Evolutionary conservation across 2,888 invertebrate genomes (phyloP).

Genomic region (Nowickia ferox): DNA sequence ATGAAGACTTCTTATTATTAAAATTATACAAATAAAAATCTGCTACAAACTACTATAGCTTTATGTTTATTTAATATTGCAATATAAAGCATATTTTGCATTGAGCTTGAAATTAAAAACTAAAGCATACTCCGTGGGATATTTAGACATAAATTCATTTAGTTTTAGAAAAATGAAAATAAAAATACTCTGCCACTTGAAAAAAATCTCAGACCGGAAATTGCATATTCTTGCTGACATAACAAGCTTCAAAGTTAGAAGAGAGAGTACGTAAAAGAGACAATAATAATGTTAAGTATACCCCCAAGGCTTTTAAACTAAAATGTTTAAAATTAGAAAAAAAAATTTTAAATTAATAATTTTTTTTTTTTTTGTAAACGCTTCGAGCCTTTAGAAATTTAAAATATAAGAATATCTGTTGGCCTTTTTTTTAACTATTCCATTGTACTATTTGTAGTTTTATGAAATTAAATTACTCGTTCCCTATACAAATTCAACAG

Average conservation of each 20-base stretch:
- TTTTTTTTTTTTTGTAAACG: neutral
- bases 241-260: slow-evolving; percentile 1
- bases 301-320: slow-evolving; percentile 31
- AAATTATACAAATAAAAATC: too few species aligned
- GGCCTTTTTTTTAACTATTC: neutral
- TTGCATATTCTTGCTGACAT: slow-evolving; percentile 19
- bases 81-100: too few species aligned
- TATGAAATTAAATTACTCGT: slow-evolving; percentile 22
- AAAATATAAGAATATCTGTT: neutral
- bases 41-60: too few species aligned
- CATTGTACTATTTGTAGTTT: slow-evolving; percentile 1
- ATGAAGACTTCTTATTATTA: too few species aligned
- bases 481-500: neutral
- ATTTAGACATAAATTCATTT: neutral
- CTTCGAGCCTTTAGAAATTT: neutral
- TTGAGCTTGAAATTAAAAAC: too few species aligned
- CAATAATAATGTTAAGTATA: slow-evolving; percentile 17
- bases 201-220: slow-evolving; percentile 17
- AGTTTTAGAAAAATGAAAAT: slow-evolving; percentile 28
- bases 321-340: slow-evolving; percentile 9
- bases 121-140: slow-evolving; percentile 5
- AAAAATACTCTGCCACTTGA: neutral
- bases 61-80: too few species aligned
- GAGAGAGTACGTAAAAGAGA: neutral
- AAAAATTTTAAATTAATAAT: neutral